These are phyloP conservation scores for Percopsis transmontana DNA, from an alignment of 2,113 vertebrate species.

Conservation along the genomic window DNA sequence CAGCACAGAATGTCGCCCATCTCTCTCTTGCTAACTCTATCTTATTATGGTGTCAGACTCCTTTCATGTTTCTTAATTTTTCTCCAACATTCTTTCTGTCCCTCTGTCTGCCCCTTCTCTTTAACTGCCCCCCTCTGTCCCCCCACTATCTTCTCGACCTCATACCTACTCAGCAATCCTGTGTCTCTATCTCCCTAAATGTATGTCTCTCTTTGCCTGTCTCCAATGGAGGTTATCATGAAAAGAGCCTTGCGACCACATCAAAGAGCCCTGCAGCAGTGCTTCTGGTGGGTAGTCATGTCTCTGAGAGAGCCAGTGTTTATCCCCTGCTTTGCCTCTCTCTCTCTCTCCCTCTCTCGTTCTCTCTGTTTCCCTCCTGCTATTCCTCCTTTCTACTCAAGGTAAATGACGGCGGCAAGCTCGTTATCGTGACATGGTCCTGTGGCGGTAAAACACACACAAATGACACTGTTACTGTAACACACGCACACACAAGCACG, in stretches of 20 bases:
- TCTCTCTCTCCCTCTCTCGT: not conserved
- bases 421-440: too few species aligned
- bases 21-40: too few species aligned
- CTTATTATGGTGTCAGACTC: too few species aligned
- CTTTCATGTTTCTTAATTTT: too few species aligned
- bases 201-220: conserved; percentile 3
- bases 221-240: conserved; percentile 30
- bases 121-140: not conserved
- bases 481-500: too few species aligned
- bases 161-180: not conserved
- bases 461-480: not conserved
- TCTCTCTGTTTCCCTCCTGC: not conserved
- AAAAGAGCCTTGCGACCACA: conserved; percentile 44
- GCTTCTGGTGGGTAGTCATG: not conserved
- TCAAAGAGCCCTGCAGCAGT: conserved; percentile 45
- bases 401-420: too few species aligned
- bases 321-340: conserved; percentile 15
- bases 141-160: not conserved
- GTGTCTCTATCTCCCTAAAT: conserved; percentile 1
- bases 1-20: too few species aligned
- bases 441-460: not conserved
- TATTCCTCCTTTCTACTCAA: not conserved
- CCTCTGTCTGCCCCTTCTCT: too few species aligned
- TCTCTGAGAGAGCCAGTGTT: too few species aligned
- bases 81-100: too few species aligned